Percentiles rank a stretch among this genome's conserved stretches.
Evolutionary conservation across 23 tunicate species (phyloP).

Genomic region (Diplosoma virens): DNA sequence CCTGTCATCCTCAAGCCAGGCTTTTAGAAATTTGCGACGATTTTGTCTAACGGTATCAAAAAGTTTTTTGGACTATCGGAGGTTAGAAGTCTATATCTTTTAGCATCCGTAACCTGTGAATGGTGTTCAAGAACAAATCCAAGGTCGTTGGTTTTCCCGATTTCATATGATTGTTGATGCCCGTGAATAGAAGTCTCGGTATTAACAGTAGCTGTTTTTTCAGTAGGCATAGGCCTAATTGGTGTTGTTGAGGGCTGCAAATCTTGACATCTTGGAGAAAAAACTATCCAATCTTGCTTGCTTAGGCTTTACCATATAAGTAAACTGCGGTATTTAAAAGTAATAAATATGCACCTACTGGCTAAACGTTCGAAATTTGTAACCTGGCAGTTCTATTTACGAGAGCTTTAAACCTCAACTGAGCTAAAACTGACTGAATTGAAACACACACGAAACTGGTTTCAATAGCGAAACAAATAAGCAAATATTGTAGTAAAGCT

Average conservation of each 20-base stretch:
- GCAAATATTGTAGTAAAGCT: not conserved
- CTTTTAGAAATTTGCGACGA: not conserved
- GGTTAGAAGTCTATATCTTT: conserved; percentile 22
- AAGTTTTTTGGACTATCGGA: conserved; percentile 4
- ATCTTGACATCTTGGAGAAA: conserved; percentile 1
- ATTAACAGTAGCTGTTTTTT: not conserved
- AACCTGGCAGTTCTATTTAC: not conserved
- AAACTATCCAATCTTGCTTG: conserved; percentile 21
- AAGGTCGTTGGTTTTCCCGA: conserved; percentile 14
- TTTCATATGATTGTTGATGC: conserved; percentile 8
- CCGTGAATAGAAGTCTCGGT: conserved; percentile 1
- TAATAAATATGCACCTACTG: conserved; percentile 11
- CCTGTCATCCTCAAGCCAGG: conserved; percentile 18
- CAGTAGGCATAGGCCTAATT: not conserved
- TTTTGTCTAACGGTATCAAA: not conserved
- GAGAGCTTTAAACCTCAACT: no score
- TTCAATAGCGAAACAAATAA: conserved; percentile 2
- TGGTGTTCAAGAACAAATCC: conserved; percentile 10
- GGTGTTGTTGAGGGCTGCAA: conserved; percentile 3
- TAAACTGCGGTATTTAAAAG: conserved; percentile 1
- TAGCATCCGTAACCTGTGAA: conserved; percentile 4
- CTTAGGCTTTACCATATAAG: conserved; percentile 3
- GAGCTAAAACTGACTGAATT: not conserved
- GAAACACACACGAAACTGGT: not conserved
- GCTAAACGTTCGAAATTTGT: conserved; percentile 6